These are phyloP conservation scores for Brachyptera putata DNA, from an alignment of 2,888 invertebrate species.

Conservation along the genomic window DNA sequence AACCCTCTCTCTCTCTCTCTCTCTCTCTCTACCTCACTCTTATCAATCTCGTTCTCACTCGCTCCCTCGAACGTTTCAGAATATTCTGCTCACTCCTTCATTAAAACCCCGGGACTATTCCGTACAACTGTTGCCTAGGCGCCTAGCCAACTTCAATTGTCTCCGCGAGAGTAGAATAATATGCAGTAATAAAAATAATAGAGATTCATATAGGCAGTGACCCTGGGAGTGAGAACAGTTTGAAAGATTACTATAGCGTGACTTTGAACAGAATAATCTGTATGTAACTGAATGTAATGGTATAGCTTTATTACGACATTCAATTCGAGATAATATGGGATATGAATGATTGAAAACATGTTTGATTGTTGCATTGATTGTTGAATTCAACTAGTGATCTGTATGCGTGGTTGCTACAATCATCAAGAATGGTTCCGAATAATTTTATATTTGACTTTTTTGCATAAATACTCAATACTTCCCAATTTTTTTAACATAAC, in stretches of 20 bases:
- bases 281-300: neutral
- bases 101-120: conserved; percentile 5
- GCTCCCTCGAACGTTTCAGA: neutral
- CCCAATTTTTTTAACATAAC: too few relatives aligned
- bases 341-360: too few relatives aligned
- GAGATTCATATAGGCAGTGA: too few relatives aligned
- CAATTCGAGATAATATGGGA: too few relatives aligned
- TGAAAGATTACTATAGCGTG: neutral
- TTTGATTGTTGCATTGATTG: too few relatives aligned
- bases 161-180: conserved; percentile 11
- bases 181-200: too few relatives aligned
- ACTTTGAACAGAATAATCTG: neutral
- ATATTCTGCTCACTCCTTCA: neutral
- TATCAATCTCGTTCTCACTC: neutral
- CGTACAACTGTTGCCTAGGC: conserved; percentile 12
- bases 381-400: too few relatives aligned
- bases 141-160: conserved; percentile 5
- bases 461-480: too few relatives aligned
- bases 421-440: too few relatives aligned
- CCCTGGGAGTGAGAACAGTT: neutral
- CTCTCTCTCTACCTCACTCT: neutral
- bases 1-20: neutral
- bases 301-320: too few relatives aligned
- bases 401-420: too few relatives aligned
- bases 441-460: too few relatives aligned